Conservation (phyloP, 2,113 vertebrate genomes). For the Lonchura striata region DNA sequence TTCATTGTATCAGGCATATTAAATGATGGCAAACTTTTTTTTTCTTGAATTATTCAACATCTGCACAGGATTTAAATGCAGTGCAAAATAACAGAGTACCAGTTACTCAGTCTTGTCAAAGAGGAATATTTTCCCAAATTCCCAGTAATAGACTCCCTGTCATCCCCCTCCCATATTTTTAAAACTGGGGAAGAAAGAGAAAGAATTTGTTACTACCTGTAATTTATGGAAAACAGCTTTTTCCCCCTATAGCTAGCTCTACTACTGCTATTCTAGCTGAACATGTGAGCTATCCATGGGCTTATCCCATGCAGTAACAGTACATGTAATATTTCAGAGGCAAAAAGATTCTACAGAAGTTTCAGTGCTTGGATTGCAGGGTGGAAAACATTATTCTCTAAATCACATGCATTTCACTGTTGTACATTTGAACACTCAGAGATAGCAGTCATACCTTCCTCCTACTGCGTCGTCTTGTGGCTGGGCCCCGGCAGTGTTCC, state of each 20-base stretch:
- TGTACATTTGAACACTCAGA: background rate
- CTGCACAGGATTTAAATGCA: background rate
- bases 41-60: background rate
- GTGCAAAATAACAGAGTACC: background rate
- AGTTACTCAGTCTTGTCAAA: background rate
- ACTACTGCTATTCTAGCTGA: background rate
- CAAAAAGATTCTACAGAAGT: background rate
- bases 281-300: background rate
- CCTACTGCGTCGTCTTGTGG: slow-evolving; percentile 94
- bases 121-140: background rate
- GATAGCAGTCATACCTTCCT: slow-evolving; percentile 84
- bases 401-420: background rate
- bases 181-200: rapidly evolving
- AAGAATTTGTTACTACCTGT: background rate
- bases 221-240: background rate
- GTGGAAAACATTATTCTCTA: background rate
- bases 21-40: background rate
- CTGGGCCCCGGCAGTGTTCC: slow-evolving; percentile 99
- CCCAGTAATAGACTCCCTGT: background rate
- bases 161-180: background rate
- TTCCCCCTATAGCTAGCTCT: background rate
- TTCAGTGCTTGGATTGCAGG: background rate
- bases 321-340: background rate
- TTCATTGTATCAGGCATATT: background rate
- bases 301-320: background rate